Percentiles rank a stretch among this genome's conserved stretches.
Conservation (phyloP, 2,113 vertebrate genomes). For the Nerophis ophidion region DNA sequence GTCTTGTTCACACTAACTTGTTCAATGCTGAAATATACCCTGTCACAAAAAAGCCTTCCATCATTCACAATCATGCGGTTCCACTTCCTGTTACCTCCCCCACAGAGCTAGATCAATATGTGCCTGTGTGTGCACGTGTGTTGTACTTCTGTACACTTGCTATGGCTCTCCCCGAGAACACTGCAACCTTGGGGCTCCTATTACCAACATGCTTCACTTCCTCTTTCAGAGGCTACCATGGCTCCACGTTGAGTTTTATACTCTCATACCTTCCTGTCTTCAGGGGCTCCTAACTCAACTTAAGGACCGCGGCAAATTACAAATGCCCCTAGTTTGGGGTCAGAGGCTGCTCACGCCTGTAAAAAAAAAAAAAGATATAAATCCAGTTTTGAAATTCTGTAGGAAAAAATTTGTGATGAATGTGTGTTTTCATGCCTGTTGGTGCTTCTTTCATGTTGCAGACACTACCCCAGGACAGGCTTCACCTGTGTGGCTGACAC, state of each 20-base stretch:
- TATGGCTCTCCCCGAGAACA: conserved; percentile 36
- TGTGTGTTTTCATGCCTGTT: conserved; percentile 23
- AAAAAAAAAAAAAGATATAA: not conserved
- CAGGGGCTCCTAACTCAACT: conserved; percentile 54
- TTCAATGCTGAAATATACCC: conserved; percentile 8
- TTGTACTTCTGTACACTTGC: conserved; percentile 33
- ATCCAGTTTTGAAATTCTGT: conserved; percentile 15
- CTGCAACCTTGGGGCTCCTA: conserved; percentile 31
- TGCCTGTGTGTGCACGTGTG: conserved; percentile 1
- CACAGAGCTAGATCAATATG: conserved; percentile 5
- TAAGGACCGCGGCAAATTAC: conserved; percentile 54
- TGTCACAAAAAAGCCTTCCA: conserved; percentile 28
- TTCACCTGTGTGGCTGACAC: conserved; percentile 96
- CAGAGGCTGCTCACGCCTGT: conserved; percentile 41
- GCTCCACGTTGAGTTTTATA: conserved; percentile 47
- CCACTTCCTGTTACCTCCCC: conserved; percentile 26
- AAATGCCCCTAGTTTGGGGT: conserved; percentile 37
- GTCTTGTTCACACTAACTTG: too few species aligned
- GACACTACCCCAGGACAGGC: conserved; percentile 95
- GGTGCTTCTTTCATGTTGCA: conserved; percentile 58
- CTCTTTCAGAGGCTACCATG: conserved; percentile 39
- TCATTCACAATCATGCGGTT: conserved; percentile 37
- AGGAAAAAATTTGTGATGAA: conserved; percentile 16
- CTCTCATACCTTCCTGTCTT: conserved; percentile 58
- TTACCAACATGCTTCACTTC: conserved; percentile 29